Evolutionary conservation across 2,888 invertebrate genomes (phyloP).

Genomic region (Cryptosula pallasiana): DNA sequence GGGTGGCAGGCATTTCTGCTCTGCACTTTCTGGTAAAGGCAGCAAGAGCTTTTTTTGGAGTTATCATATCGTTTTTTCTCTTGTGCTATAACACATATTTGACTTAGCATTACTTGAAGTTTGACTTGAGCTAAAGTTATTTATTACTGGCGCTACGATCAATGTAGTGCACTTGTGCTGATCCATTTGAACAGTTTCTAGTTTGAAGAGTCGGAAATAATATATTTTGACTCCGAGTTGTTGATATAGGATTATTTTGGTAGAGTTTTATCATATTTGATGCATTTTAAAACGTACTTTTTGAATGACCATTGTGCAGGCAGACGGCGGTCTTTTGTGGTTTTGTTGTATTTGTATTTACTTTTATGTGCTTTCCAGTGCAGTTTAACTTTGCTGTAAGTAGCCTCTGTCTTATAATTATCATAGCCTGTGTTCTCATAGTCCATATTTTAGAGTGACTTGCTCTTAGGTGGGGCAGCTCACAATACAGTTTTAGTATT

Average conservation of each 20-base stretch:
- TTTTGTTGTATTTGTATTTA: neutral
- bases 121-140: neutral
- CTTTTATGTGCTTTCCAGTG: constrained; percentile 12
- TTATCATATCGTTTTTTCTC: too few relatives aligned
- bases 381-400: neutral
- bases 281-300: neutral
- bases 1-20: too few relatives aligned
- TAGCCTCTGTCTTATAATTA: too few relatives aligned
- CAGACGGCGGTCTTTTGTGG: neutral
- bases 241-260: neutral
- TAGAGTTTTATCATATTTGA: neutral
- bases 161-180: neutral
- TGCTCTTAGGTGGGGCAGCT: too few relatives aligned
- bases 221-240: neutral
- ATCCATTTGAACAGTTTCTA: neutral
- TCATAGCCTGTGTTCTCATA: too few relatives aligned
- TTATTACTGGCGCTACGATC: neutral
- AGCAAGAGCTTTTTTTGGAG: too few relatives aligned
- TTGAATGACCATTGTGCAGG: neutral
- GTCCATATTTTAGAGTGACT: too few relatives aligned
- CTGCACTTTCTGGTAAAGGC: too few relatives aligned
- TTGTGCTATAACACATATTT: too few relatives aligned
- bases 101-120: too few relatives aligned
- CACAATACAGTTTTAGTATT: too few relatives aligned
- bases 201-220: too few relatives aligned